These are phyloP conservation scores for Calliphora vomitoria DNA, from an alignment of 2,888 invertebrate genomes.

Conservation along the genomic window DNA sequence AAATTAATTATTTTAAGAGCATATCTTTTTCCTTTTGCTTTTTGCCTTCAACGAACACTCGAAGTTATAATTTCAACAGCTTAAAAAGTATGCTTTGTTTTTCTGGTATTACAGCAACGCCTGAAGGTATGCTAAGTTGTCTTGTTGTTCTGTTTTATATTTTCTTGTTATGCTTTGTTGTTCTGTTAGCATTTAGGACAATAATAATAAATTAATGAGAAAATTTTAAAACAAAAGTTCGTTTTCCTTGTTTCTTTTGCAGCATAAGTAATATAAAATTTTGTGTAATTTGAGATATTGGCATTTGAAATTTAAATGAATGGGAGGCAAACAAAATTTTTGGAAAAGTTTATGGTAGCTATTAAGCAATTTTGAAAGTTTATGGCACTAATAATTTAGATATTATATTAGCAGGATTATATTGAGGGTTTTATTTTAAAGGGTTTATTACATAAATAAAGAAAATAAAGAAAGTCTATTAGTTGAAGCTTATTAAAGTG, in stretches of 20 bases:
- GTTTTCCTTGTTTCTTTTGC: neutral
- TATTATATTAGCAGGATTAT: neutral
- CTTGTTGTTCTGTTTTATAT: neutral
- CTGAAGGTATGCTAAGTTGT: slow-evolving; percentile 58
- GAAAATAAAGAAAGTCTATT: neutral
- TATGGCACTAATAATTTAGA: slow-evolving; percentile 9
- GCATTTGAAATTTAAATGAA: slow-evolving; percentile 29
- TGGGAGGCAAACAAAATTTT: neutral
- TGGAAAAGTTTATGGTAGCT: slow-evolving; percentile 1
- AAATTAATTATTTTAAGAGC: slow-evolving; percentile 57
- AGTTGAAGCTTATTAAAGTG: neutral
- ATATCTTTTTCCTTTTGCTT: slow-evolving; percentile 7
- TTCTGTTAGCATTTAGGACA: slow-evolving; percentile 11
- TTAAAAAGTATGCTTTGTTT: slow-evolving; percentile 52
- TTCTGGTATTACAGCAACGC: slow-evolving; percentile 24
- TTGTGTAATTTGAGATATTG: slow-evolving; percentile 21
- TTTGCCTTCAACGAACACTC: neutral
- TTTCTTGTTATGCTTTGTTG: neutral
- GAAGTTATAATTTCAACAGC: slow-evolving; percentile 51
- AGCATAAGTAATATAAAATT: neutral
- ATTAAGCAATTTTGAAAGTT: slow-evolving; percentile 7
- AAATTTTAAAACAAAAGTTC: slow-evolving; percentile 2
- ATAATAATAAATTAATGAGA: slow-evolving; percentile 30
- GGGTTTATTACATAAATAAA: neutral
- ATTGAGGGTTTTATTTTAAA: neutral